Evolutionary conservation across 2,888 invertebrate species (phyloP), one percentile per base, ranked within the genome.

Genomic region (Dasysyrphus tricinctus): DNA sequence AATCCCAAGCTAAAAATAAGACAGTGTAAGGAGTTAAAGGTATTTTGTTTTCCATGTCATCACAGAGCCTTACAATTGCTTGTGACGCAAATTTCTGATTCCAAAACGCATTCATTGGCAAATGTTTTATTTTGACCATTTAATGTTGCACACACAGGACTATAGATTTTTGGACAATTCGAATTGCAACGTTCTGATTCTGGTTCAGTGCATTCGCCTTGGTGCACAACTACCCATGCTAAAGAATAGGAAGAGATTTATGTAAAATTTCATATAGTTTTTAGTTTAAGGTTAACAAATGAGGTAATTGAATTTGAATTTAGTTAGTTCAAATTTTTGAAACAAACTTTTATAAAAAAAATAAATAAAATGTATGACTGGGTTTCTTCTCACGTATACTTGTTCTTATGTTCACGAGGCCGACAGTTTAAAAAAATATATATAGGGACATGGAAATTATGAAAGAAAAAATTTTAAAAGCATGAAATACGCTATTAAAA

Each of bases 61-160:
- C 24, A 56, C 3, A 12, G 5, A 5, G 47, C 3, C 81, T 72
- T 79, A 86, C 86, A 11, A 24, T 65, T 67, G 54, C 67, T 54
- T 3, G 72, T 70, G 4, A 11, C 0, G 34, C 86, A 86, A 14
- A 78, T 78, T 65, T 86, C 86, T 2, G 54, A 12, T 12, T 86
- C 78, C 51, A 86, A 29, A 1, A 75, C 5, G 9, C 86, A 86
- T 54, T 86, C 86, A 19, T 86, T 86, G 39, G 5, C 24, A 7
- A 86, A 86, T 0, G 86, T 78, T 44, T 49, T 70, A 6, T 65
- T 81, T 32, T 81, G 39, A 9, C 81, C 86, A 16, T 86, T 57
- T 5, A 74, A 79, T 24, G 78, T 72, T 12, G 86, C 86, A 34
- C 86, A 86, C n/a, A 86, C 11, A 2, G 86, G 86, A 19, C 86